Conservation (phyloP, 2,888 invertebrate species). For the Celastrina argiolus region DNA sequence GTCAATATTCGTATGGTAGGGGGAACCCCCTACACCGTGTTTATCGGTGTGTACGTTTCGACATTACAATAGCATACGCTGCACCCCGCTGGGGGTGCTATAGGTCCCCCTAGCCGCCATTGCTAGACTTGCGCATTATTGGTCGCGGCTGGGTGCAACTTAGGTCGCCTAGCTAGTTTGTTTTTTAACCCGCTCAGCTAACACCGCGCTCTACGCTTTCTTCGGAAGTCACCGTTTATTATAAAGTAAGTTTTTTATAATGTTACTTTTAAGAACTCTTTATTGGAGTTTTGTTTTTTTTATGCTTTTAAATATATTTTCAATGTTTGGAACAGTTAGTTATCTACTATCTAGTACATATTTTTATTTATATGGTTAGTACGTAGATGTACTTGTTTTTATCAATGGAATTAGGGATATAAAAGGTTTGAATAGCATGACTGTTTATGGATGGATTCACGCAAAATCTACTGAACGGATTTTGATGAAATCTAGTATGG, state of each 20-base stretch:
- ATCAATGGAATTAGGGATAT: no score
- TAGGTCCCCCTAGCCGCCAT: not conserved
- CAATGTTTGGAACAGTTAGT: no score
- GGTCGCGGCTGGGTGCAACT: not conserved
- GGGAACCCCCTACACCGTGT: not conserved
- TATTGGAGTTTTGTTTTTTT: not conserved
- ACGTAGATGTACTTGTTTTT: no score
- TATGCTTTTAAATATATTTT: not conserved
- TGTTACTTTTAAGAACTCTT: not conserved
- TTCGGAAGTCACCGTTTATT: not conserved
- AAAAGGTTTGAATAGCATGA: no score
- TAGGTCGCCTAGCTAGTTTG: not conserved
- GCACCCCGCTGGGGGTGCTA: not conserved
- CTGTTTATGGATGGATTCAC: no score
- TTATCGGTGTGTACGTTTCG: not conserved
- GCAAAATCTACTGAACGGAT: no score
- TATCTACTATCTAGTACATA: no score
- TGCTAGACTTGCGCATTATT: conserved; percentile 8
- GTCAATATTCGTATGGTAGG: not conserved
- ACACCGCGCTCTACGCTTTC: not conserved
- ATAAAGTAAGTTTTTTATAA: not conserved
- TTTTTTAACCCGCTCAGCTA: not conserved
- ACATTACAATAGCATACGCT: not conserved
- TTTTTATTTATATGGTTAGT: no score
- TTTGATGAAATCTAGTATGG: no score